A percentile compares a stretch with the other conserved stretches of the same genome.
Conservation (phyloP, 2,113 vertebrate species). For the Callionymus lyra region DNA sequence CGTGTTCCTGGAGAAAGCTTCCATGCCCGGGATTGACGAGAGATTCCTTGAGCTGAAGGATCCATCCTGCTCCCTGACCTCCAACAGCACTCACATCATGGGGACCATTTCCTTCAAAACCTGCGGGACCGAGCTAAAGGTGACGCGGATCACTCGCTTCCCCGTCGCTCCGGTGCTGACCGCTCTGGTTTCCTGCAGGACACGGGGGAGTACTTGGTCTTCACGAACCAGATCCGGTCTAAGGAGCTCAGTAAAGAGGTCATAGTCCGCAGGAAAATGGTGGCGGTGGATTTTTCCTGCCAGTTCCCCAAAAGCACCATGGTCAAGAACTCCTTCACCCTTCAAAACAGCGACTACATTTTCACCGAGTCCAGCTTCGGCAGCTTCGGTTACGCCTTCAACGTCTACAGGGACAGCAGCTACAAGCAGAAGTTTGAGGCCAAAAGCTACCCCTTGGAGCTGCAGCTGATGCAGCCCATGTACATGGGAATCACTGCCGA, state of each 20-base stretch:
- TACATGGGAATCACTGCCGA: slow-evolving; percentile 57
- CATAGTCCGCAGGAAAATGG: slow-evolving; percentile 37
- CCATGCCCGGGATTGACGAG: slow-evolving; percentile 47
- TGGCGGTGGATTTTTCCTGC: slow-evolving; percentile 59
- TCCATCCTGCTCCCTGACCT: slow-evolving; percentile 47
- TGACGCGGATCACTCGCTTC: slow-evolving; percentile 1
- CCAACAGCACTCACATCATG: slow-evolving; percentile 57
- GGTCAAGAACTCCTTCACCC: slow-evolving; percentile 44
- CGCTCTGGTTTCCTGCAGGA: slow-evolving; percentile 37
- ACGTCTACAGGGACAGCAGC: slow-evolving; percentile 40
- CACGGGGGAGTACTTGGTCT: slow-evolving; percentile 50
- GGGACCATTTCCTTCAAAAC: slow-evolving; percentile 51
- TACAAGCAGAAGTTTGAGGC: slow-evolving; percentile 31
- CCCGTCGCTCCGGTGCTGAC: too few relatives aligned
- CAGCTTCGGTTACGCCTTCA: slow-evolving; percentile 62
- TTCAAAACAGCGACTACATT: slow-evolving; percentile 52
- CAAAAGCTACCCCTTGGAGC: slow-evolving; percentile 52
- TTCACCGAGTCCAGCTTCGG: slow-evolving; percentile 63
- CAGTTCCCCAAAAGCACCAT: slow-evolving; percentile 55
- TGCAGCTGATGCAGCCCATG: slow-evolving; percentile 45
- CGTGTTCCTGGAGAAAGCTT: slow-evolving; percentile 44
- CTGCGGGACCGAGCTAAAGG: slow-evolving; percentile 61
- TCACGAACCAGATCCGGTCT: slow-evolving; percentile 57
- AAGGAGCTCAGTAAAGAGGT: slow-evolving; percentile 23
- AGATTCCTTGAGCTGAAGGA: slow-evolving; percentile 53